Conservation (phyloP, 2,113 vertebrate species). For the Prunella himalayana region DNA sequence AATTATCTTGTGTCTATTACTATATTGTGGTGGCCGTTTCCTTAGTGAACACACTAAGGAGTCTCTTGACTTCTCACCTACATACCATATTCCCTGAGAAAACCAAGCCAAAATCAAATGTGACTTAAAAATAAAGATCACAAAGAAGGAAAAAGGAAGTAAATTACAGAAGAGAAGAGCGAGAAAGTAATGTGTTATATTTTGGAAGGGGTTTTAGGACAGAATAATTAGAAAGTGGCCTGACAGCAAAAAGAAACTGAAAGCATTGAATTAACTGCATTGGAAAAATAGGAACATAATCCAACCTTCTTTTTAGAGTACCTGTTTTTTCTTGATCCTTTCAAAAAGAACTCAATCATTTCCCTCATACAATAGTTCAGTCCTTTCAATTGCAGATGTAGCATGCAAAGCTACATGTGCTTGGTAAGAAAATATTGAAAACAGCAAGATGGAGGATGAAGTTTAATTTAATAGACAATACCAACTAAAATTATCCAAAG, state of each 20-base stretch:
- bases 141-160: neutral
- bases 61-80: neutral
- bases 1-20: neutral
- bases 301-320: neutral
- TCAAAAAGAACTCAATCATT: neutral
- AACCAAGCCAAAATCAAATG: neutral
- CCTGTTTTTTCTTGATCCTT: neutral
- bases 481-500: neutral
- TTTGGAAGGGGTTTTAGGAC: neutral
- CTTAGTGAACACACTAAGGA: neutral
- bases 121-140: neutral
- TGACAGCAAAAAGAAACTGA: neutral
- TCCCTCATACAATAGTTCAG: neutral
- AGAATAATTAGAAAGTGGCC: neutral
- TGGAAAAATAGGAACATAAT: neutral
- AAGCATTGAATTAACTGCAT: neutral
- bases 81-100: neutral
- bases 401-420: neutral
- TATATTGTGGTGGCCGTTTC: neutral
- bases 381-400: neutral
- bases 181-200: neutral
- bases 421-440: neutral
- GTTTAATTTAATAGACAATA: neutral
- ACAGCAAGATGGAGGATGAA: neutral
- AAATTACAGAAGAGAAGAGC: neutral